Evolutionary conservation across 2,888 invertebrate species (phyloP), one percentile per base, ranked within the genome.

Genomic region (Scaptodrosophila latifasciaeformis): DNA sequence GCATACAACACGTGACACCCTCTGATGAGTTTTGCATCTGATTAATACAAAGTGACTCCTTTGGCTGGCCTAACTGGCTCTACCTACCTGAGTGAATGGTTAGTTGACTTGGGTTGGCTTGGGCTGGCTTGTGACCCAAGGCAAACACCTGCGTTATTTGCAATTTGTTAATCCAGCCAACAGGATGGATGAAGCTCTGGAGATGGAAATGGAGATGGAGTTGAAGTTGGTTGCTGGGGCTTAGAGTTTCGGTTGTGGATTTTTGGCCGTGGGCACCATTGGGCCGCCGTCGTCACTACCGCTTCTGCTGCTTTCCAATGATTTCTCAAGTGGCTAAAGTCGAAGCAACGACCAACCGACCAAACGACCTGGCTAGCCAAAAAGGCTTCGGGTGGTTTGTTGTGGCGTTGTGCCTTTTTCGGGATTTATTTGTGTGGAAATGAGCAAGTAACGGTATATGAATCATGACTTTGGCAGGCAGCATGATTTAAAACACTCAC

Each of bases 391-490:
- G 67, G 57, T 53, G 55, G 49, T 48, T 51, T 42, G 59, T 49
- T 45, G 46, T 52, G 42, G 54, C 49, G 45, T 51, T 59, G 49
- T 62, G 61, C 65, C 60, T 70, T 79, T 71, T 65, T 70, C 70
- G 80, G 77, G 67, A 68, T 79, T 79, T 79, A 62, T 77, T 71
- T 78, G 80, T 76, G 75, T 77, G 78, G 74, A 76, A 75, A 80
- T 82, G 67, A 74, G 71, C 77, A 83, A 69, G 74, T 84, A 85
- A 84, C 85, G 84, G 85, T 81, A 84, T 71, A 82, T 84, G 84
- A 85, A 83, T 84, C 85, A 85, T 83, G 84, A 84, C 83, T 81
- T 79, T 82, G 83, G 79, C 82, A 84, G 78, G 74, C 82, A 75
- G 70, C 82, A 82, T 82, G 83, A 81, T 84, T 82, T 81, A 72